phyloP scores from a whole-genome alignment of 2,888 invertebrate species.

The Temnothorax ravouxi region DNA sequence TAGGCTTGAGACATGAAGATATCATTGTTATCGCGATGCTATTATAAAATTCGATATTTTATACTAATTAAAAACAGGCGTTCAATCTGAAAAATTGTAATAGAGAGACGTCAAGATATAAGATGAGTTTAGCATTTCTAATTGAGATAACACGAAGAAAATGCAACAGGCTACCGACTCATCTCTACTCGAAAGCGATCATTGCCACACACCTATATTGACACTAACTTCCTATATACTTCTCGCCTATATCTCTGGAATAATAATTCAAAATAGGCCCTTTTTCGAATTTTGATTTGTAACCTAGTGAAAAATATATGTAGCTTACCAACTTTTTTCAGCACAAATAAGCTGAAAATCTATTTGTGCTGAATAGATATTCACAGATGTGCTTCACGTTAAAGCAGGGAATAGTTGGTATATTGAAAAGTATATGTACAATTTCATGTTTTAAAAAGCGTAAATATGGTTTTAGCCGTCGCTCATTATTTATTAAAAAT shows the following conservation, averaged over 20 bases:
- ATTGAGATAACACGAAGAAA: background rate
- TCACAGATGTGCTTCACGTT: too few species aligned
- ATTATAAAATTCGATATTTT: conserved; percentile 61
- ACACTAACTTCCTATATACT: background rate
- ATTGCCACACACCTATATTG: background rate
- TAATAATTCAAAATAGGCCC: too few species aligned
- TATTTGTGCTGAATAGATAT: too few species aligned
- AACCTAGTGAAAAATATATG: too few species aligned
- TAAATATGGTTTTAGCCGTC: too few species aligned
- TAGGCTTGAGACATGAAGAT: background rate
- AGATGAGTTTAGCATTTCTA: background rate
- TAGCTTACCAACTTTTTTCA: too few species aligned
- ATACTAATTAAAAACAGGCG: conserved; percentile 56
- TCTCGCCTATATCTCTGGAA: background rate
- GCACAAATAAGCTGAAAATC: too few species aligned
- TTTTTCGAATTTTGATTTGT: too few species aligned
- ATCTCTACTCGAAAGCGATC: background rate
- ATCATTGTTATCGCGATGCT: conserved; percentile 48
- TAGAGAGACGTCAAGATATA: background rate
- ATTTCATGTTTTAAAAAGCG: too few species aligned
- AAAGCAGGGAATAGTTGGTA: too few species aligned
- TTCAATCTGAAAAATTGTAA: background rate
- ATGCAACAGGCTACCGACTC: conserved; percentile 34
- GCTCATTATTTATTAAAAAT: too few species aligned
- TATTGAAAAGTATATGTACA: too few species aligned